Evolutionary conservation across 2,888 invertebrate species (phyloP).

Genomic region (Strigamia transsilvanica): DNA sequence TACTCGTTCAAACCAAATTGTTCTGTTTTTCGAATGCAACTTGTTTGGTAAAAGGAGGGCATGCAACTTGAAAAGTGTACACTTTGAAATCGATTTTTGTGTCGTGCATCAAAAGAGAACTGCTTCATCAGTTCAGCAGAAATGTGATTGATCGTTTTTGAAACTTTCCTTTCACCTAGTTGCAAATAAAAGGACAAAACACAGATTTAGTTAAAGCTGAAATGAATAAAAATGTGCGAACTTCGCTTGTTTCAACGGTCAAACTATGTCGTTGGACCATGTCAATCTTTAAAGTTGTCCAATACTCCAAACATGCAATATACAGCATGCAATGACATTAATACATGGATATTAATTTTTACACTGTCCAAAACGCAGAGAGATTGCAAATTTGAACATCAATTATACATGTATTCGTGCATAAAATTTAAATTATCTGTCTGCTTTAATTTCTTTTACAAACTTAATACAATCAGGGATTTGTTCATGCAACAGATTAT

Average conservation of each 20-base stretch:
- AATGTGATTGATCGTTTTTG: constrained; percentile 13
- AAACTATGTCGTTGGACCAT: neutral
- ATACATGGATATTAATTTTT: constrained; percentile 1
- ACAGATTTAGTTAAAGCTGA: neutral
- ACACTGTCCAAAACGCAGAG: neutral
- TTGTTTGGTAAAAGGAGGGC: neutral
- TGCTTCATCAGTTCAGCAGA: constrained; percentile 20
- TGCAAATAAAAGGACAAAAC: neutral
- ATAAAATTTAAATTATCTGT: neutral
- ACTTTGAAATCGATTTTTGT: constrained; percentile 13
- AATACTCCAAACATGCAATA: neutral
- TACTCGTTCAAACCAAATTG: too few species aligned
- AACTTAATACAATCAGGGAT: too few species aligned
- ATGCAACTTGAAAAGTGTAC: neutral
- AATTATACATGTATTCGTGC: neutral
- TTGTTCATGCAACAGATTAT: too few species aligned
- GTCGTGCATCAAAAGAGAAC: neutral
- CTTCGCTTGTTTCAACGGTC: too few species aligned
- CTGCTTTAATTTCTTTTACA: neutral
- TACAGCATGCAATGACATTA: neutral
- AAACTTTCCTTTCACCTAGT: neutral
- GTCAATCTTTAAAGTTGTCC: neutral
- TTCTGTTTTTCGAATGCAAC: neutral
- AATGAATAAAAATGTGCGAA: neutral
- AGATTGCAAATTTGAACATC: constrained; percentile 10